These are phyloP conservation scores for Orthosia incerta DNA, from an alignment of 2,888 invertebrate genomes.

Conservation along the genomic window DNA sequence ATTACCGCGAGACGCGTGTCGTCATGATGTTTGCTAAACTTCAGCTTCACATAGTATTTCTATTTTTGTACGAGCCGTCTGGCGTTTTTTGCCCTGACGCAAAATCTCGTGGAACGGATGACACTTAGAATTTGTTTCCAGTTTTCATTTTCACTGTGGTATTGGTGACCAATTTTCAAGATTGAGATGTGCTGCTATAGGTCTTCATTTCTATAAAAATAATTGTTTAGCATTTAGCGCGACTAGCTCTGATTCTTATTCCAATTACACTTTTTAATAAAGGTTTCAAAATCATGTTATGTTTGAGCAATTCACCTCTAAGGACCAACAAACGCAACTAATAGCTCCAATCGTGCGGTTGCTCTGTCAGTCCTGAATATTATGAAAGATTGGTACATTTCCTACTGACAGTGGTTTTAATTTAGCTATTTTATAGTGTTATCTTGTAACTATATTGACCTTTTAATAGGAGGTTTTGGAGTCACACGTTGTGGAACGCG, in stretches of 20 bases:
- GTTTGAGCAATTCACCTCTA: not conserved
- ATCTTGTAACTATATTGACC: slow-evolving; percentile 42
- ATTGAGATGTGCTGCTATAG: not conserved
- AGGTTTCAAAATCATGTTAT: not conserved
- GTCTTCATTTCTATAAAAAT: not conserved
- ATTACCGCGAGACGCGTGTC: slow-evolving; percentile 22
- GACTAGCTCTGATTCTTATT: not conserved
- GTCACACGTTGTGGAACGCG: slow-evolving; percentile 1
- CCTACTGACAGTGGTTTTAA: not conserved
- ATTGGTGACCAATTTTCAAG: not conserved
- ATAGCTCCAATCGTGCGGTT: not conserved
- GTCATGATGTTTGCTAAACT: slow-evolving; percentile 29
- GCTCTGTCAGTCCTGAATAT: not conserved
- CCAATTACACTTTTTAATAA: not conserved
- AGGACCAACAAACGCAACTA: not conserved
- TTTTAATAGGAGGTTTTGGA: slow-evolving; percentile 22
- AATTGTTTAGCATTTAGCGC: not conserved
- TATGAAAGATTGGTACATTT: slow-evolving; percentile 35
- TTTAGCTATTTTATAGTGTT: slow-evolving; percentile 21
- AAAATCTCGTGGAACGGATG: not conserved
- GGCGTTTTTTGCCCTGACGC: not conserved
- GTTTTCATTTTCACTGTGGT: too few relatives aligned
- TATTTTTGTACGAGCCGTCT: slow-evolving; percentile 9
- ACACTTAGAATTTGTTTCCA: not conserved
- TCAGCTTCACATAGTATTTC: slow-evolving; percentile 1